Conservation (phyloP, 2,113 vertebrate species). For the cattle (Bos taurus) region ARS-UCD2.0 NC_037333.1:113795001-113795500, state of each 20-base stretch:
- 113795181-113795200: neutral
- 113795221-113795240: neutral
- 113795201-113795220: neutral
- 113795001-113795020: neutral
- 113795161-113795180: neutral
- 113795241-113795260: neutral
- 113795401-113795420: neutral
- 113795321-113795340: fast-evolving
- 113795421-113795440: neutral
- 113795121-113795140: neutral
- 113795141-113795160: neutral
- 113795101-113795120: neutral
- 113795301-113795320: fast-evolving
- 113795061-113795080: neutral
- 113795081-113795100: neutral
- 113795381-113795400: neutral
- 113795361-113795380: neutral
- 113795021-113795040: neutral
- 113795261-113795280: fast-evolving
- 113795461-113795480: fast-evolving
- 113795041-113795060: neutral
- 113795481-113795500: fast-evolving
- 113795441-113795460: fast-evolving
- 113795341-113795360: neutral
- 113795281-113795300: fast-evolving